Evolutionary conservation across 2,113 vertebrate genomes (phyloP), one percentile per base, ranked within the genome.

Genomic region (Lasiurus borealis): DNA sequence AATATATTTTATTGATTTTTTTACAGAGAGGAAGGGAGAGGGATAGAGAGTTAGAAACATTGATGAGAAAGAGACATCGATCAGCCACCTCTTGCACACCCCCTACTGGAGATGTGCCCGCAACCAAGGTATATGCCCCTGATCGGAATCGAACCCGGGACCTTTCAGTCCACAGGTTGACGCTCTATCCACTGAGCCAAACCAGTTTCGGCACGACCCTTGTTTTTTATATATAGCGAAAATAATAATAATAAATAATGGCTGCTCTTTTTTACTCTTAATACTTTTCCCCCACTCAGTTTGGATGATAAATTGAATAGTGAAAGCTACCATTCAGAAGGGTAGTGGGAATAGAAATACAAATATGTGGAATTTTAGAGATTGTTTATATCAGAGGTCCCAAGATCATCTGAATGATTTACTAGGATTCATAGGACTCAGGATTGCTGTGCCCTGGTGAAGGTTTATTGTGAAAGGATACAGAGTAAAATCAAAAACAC

Each of bases 351-450:
- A n/a, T 54, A 84, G 92, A 83, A 76, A 71, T 64, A 64, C 27
- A 64, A 31, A 64, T 64, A 64, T 44, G 23, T 90, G 13, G 68
- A 88, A 88, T 85, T 93, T 91, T 81, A 85, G 59, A 76, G 36
- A 16, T 90, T 54, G 6, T 72, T 78, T 87, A 5, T 92, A 21
- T 78, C 36, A 87, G 31, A 69, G 11, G 8, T 88, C 31, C 59
- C 40, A 69, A 12, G 52, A 36, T 3, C 27, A 68, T 86, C 64
- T 84, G 7, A 34, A 11, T 80, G 72, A 40, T 77, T 88, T 57
- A 1, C 52, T 73, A 48, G 54, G 62, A 36, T 76, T 88, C 46
- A 78, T 4, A 87, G 48, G 25, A 77, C 46, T 93, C 62, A 71
- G n/a, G 75, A 83, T 73, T 85, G 8, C 25, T 59, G 18, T 76